phyloP scores from a whole-genome alignment of 1,140 invertebrate species.

The Aphidius ervi region DNA sequence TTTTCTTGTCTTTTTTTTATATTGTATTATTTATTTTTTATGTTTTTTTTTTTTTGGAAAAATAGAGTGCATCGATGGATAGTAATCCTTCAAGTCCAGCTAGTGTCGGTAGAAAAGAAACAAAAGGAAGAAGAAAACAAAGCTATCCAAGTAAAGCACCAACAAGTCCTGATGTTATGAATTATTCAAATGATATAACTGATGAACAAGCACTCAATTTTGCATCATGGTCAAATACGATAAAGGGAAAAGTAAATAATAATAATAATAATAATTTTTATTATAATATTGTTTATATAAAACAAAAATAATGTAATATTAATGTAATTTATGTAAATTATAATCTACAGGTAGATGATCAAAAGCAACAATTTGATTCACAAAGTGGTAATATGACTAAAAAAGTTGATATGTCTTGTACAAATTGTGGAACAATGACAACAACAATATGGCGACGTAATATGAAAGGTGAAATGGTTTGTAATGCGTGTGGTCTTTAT shows the following conservation, averaged over 20 bases:
- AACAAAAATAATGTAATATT: not conserved
- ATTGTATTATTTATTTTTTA: conserved; percentile 8
- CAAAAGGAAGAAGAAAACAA: conserved; percentile 66
- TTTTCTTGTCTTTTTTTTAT: conserved; percentile 2
- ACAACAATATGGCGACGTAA: conserved; percentile 92
- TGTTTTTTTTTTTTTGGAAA: conserved; percentile 19
- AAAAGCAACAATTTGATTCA: conserved; percentile 43
- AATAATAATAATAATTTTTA: not conserved
- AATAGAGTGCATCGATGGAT: conserved; percentile 47
- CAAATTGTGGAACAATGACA: conserved; percentile 81
- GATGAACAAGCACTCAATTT: conserved; percentile 51
- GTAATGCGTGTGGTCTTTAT: conserved; percentile 91
- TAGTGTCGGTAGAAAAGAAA: conserved; percentile 49
- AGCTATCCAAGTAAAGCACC: conserved; percentile 67
- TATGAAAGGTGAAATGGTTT: conserved; percentile 86
- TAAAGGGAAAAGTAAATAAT: conserved; percentile 40
- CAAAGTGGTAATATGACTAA: conserved; percentile 42
- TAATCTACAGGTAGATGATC: conserved; percentile 37
- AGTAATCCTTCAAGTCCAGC: conserved; percentile 53
- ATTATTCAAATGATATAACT: conserved; percentile 45
- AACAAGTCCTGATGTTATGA: conserved; percentile 48
- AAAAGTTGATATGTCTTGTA: conserved; percentile 69
- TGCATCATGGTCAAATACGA: conserved; percentile 47
- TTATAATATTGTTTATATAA: not conserved
- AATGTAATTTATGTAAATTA: not conserved